Evolutionary conservation across 2,888 invertebrate species (phyloP).

Genomic region (Neoaliturus tenellus): DNA sequence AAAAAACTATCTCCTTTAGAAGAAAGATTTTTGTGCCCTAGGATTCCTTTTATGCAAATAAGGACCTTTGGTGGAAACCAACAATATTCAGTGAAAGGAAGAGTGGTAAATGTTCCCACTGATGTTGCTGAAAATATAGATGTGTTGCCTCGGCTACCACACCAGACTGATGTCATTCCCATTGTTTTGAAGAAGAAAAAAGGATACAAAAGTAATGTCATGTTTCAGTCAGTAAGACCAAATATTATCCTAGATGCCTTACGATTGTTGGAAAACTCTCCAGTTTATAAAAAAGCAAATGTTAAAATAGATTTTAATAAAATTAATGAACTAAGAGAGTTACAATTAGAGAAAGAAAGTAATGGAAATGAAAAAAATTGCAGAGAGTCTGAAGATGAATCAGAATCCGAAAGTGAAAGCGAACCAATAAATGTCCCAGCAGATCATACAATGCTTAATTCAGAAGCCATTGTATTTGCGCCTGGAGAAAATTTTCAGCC

Average conservation of each 20-base stretch:
- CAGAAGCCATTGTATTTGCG: conserved; percentile 53
- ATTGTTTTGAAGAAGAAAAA: conserved; percentile 28
- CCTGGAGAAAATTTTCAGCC: conserved; percentile 56
- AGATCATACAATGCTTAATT: not conserved
- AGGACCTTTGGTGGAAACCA: not conserved
- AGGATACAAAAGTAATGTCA: not conserved
- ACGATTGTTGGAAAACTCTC: not conserved
- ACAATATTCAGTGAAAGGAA: conserved; percentile 36
- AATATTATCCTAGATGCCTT: conserved; percentile 37
- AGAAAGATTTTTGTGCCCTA: conserved; percentile 53
- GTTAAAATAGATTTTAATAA: not conserved
- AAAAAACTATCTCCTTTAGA: conserved; percentile 51
- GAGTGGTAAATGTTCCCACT: conserved; percentile 50
- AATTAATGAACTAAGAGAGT: not conserved
- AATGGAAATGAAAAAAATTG: no score
- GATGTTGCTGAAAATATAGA: conserved; percentile 36
- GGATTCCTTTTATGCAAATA: conserved; percentile 56
- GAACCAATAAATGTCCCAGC: conserved; percentile 37
- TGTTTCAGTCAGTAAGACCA: conserved; percentile 41
- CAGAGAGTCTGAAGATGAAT: not conserved
- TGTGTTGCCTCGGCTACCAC: conserved; percentile 24
- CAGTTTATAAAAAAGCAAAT: not conserved
- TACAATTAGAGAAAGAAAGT: not conserved
- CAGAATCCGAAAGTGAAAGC: conserved; percentile 25
- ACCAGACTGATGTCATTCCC: conserved; percentile 20